Conservation (phyloP, 2,888 invertebrate species). For the Campopleginae sp. region DNA sequence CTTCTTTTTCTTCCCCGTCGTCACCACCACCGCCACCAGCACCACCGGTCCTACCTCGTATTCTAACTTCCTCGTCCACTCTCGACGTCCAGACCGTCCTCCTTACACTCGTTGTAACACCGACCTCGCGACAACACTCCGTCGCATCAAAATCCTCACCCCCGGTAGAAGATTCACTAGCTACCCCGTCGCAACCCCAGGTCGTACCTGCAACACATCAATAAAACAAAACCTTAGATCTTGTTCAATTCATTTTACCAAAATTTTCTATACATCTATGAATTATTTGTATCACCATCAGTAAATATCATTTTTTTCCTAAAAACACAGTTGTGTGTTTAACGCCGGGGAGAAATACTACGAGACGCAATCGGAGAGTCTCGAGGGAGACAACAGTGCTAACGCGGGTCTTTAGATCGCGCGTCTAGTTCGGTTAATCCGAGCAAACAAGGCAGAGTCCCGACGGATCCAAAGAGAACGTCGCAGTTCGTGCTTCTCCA, state of each 20-base stretch:
- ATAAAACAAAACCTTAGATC: constrained; percentile 26
- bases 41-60: constrained; percentile 62
- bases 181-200: constrained; percentile 83
- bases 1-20: constrained; percentile 48
- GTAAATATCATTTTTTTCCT: constrained; percentile 23
- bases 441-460: constrained; percentile 75
- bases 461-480: constrained; percentile 66
- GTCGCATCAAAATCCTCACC: constrained; percentile 70
- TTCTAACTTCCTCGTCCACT: constrained; percentile 63
- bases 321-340: constrained; percentile 11
- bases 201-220: constrained; percentile 80
- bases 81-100: constrained; percentile 61
- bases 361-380: constrained; percentile 44
- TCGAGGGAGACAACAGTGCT: constrained; percentile 51
- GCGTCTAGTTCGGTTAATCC: constrained; percentile 77
- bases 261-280: constrained; percentile 17
- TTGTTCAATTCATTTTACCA: not conserved
- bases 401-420: constrained; percentile 71
- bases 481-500: constrained; percentile 22
- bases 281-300: constrained; percentile 13
- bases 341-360: constrained; percentile 47
- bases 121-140: constrained; percentile 54
- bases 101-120: constrained; percentile 53
- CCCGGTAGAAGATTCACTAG: constrained; percentile 77
- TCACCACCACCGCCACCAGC: constrained; percentile 56